phyloP scores from a whole-genome alignment of 2,888 invertebrate species.

The Unio pictorum region DNA sequence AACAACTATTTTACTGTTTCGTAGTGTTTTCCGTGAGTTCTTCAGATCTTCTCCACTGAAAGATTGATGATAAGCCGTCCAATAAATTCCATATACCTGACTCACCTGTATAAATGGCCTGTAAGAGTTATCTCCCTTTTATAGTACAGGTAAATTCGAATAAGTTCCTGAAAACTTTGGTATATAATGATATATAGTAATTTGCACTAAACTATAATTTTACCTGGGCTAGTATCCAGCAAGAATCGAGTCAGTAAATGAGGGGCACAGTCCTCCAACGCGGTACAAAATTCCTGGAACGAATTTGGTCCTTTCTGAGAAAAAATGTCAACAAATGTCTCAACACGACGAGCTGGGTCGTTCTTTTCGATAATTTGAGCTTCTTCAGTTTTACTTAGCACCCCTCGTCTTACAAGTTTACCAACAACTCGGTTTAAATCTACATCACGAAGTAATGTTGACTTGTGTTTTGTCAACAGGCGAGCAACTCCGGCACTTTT shows the following conservation, averaged over 20 bases:
- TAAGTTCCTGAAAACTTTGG: not conserved
- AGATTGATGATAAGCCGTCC: too few species aligned
- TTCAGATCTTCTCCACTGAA: too few species aligned
- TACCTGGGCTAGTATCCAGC: conserved; percentile 55
- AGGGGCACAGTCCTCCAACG: conserved; percentile 62
- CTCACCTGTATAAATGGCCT: too few species aligned
- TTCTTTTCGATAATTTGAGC: conserved; percentile 46
- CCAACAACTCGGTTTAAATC: conserved; percentile 60
- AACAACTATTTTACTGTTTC: too few species aligned
- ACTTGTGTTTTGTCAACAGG: conserved; percentile 57
- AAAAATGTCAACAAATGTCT: conserved; percentile 62
- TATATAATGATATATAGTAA: not conserved
- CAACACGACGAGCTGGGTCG: conserved; percentile 50
- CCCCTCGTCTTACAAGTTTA: conserved; percentile 54
- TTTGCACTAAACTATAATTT: conserved; percentile 5
- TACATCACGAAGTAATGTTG: conserved; percentile 55
- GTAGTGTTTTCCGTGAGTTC: too few species aligned
- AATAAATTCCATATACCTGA: too few species aligned
- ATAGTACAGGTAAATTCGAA: not conserved
- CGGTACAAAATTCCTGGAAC: conserved; percentile 65
- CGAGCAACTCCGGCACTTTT: conserved; percentile 54
- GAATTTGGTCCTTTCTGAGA: conserved; percentile 60
- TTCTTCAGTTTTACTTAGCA: conserved; percentile 59
- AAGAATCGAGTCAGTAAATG: conserved; percentile 57
- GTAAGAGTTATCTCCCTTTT: not conserved